Percentiles rank a stretch among this genome's conserved stretches.
These are phyloP conservation scores for Prinia subflava DNA, from an alignment of 2,113 vertebrate genomes.

Conservation along the genomic window DNA sequence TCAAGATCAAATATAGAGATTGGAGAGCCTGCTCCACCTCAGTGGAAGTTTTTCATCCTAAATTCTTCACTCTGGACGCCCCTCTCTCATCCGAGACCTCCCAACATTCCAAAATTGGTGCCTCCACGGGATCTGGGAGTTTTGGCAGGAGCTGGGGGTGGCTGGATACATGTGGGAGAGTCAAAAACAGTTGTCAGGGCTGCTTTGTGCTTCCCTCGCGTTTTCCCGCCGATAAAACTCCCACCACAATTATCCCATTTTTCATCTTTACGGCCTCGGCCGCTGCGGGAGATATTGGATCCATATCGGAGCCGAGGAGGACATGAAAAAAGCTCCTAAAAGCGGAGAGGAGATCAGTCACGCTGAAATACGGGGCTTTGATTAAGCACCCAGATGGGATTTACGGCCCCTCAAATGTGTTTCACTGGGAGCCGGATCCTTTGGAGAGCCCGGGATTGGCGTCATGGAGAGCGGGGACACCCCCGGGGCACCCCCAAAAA, in stretches of 20 bases:
- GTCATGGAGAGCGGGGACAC: fast-evolving
- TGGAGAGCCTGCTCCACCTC: not conserved
- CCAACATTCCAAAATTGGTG: fast-evolving
- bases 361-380: not conserved
- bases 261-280: conserved; percentile 42
- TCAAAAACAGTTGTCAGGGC: not conserved
- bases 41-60: fast-evolving
- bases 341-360: conserved; percentile 7
- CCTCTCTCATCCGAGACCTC: fast-evolving
- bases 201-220: fast-evolving
- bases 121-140: fast-evolving
- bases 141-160: fast-evolving
- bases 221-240: conserved; percentile 13
- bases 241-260: conserved; percentile 20
- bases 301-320: not conserved
- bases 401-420: not conserved
- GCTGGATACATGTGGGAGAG: not conserved
- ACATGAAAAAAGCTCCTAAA: conserved; percentile 27
- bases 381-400: not conserved
- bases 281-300: conserved; percentile 22
- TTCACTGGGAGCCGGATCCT: fast-evolving
- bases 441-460: fast-evolving
- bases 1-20: fast-evolving
- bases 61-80: fast-evolving
- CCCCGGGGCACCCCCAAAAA: not conserved